Base-by-base conservation (phyloP, 2,113 vertebrate genomes). In the Ictidomys tridecemlineatus region DNA sequence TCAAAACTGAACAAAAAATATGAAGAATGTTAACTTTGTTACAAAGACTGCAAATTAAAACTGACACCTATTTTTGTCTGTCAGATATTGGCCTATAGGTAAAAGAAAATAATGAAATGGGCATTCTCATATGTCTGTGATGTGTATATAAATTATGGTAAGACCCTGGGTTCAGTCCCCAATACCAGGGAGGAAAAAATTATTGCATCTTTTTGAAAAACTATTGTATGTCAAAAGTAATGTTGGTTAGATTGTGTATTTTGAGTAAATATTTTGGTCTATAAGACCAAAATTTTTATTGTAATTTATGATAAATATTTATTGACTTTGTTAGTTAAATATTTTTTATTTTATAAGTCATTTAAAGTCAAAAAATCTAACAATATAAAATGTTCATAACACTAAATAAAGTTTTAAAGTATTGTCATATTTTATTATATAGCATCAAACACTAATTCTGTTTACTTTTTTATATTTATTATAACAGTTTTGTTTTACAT, bases 341-440 rank as follows among this genome's bases (percentile, higher is more conserved):
- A 78, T 77, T 85, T 53, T 51, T 51, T 51, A 51, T 51, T 63
- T 63, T 63, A 11, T 32, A 61, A 93, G 22, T 70, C 63, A 65
- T 28, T 63, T 63, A 63, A 63, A 63, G 24, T 26, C 56, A 63
- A 67, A 67, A 67, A 67, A 67, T 67, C 13, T 72, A 77, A 45
- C 48, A 70, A 28, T 51, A 32, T 83, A 84, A 77, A 84, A 70
- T 93, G 78, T 92, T 92, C 45, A 76, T 78, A 83, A 42, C 63
- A 63, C 42, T 77, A 77, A 89, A 13, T 51, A 51, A 51, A 93
- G n/a, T 61, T 63, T 84, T 85, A 79, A 85, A 37, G 53, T 73
- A 73, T 72, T 85, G 4, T 93, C 11, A 39, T 51, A 48, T 48
- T 70, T 61, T 69, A 1, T 78, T 72, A 53, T 72, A 5, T 87